A percentile compares a stretch with the other conserved stretches of the same genome.
Evolutionary conservation across 2,797 vertebrate species (phyloP).

Genomic region (Poeciliopsis turneri): DNA sequence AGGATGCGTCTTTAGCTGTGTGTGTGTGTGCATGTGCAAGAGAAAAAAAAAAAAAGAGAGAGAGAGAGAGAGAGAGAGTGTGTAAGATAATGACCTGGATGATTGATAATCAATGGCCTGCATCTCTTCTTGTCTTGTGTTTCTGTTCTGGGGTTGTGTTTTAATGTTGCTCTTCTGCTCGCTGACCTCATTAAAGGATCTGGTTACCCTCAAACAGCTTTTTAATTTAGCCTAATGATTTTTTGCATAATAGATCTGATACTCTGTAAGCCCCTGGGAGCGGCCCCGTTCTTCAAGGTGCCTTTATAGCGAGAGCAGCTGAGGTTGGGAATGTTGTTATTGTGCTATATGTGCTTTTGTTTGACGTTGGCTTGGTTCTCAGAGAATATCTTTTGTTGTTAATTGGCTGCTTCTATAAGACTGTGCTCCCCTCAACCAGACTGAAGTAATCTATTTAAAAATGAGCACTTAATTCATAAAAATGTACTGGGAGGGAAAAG

Average conservation of each 20-base stretch:
- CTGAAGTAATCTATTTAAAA: neutral
- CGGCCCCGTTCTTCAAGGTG: slow-evolving; percentile 82
- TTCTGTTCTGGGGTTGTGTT: slow-evolving; percentile 84
- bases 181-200: slow-evolving; percentile 87
- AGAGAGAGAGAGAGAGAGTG: slow-evolving; percentile 30
- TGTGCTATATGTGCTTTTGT: slow-evolving; percentile 63
- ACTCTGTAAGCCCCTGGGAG: slow-evolving; percentile 81
- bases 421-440: slow-evolving; percentile 15
- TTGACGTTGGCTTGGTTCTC: slow-evolving; percentile 42
- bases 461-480: neutral
- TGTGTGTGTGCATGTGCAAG: neutral
- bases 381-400: slow-evolving; percentile 40
- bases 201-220: slow-evolving; percentile 88
- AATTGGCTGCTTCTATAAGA: slow-evolving; percentile 12
- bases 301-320: slow-evolving; percentile 81
- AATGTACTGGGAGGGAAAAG: neutral
- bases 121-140: slow-evolving; percentile 77
- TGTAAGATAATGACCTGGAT: slow-evolving; percentile 80
- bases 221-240: slow-evolving; percentile 90
- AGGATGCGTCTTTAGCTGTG: slow-evolving; percentile 51
- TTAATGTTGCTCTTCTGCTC: slow-evolving; percentile 82
- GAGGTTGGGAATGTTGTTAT: slow-evolving; percentile 62
- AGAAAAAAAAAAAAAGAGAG: neutral
- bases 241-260: slow-evolving; percentile 86
- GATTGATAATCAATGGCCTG: slow-evolving; percentile 86